These are phyloP conservation scores for Antitype chi DNA, from an alignment of 2,888 invertebrate species.

Conservation along the genomic window DNA sequence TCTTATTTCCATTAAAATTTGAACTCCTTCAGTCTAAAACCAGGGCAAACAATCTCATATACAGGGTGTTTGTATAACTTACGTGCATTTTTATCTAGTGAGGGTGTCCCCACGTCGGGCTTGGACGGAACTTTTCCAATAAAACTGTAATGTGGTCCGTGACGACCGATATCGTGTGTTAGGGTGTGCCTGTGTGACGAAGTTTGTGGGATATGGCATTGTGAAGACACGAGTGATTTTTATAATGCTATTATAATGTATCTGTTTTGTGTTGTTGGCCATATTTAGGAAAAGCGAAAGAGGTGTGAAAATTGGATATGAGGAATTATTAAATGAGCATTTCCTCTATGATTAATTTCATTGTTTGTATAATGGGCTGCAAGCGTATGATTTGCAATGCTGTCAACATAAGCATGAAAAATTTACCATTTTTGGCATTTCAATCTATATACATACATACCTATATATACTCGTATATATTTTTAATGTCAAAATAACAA, in stretches of 20 bases:
- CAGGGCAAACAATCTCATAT: slow-evolving; percentile 24
- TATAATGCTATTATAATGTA: too few species aligned
- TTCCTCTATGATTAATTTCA: background rate
- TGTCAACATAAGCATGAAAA: background rate
- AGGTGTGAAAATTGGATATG: background rate
- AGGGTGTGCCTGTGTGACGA: slow-evolving; percentile 5
- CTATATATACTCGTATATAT: too few species aligned
- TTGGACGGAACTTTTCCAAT: slow-evolving; percentile 77
- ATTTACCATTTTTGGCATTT: too few species aligned
- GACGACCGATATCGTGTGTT: slow-evolving; percentile 64
- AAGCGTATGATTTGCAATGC: background rate
- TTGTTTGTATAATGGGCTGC: background rate
- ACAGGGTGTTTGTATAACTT: slow-evolving; percentile 15
- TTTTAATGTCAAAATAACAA: too few species aligned
- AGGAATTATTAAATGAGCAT: background rate
- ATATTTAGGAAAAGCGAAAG: too few species aligned
- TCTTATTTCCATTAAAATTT: background rate
- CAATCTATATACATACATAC: too few species aligned
- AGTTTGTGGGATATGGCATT: slow-evolving; percentile 13
- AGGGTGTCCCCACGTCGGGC: slow-evolving; percentile 26
- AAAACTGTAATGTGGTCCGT: slow-evolving; percentile 75
- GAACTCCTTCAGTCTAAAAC: background rate
- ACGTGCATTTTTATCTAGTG: slow-evolving; percentile 55
- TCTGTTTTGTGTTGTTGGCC: background rate
- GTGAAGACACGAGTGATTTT: slow-evolving; percentile 3